Evolutionary conservation across 2,113 vertebrate genomes (phyloP).

Genomic region (Albula goreensis): DNA sequence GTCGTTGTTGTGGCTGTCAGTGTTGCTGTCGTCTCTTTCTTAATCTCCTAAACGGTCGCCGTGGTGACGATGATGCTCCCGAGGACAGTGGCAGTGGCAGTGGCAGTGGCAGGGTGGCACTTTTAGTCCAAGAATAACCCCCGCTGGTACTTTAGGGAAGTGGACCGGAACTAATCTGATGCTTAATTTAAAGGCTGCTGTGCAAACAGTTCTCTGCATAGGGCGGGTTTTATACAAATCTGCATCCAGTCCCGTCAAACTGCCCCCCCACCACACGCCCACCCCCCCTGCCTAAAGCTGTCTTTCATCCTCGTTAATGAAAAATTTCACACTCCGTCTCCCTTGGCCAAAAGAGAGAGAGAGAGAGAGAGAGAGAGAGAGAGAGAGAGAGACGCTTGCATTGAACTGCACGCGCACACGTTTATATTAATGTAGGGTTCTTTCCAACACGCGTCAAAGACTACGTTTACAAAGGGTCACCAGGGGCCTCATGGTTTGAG

Average conservation of each 20-base stretch:
- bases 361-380: neutral
- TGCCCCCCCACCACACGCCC: too few relatives aligned
- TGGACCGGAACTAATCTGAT: conserved; percentile 30
- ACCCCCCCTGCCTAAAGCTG: neutral
- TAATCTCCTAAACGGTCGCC: neutral
- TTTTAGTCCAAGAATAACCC: conserved; percentile 10
- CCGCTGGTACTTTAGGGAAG: neutral
- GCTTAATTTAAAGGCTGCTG: conserved; percentile 21
- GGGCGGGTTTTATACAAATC: neutral
- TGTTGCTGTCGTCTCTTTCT: conserved; percentile 28
- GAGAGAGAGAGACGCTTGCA: neutral
- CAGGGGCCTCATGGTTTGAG: neutral
- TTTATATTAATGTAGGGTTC: neutral
- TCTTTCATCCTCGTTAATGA: conserved; percentile 7
- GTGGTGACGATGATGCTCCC: neutral
- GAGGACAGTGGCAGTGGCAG: neutral
- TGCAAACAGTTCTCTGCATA: neutral
- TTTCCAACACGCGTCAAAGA: neutral
- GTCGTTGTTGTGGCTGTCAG: neutral
- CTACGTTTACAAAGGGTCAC: neutral
- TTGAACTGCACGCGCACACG: neutral
- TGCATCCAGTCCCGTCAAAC: neutral
- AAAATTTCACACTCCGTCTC: conserved; percentile 21
- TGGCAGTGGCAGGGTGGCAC: neutral
- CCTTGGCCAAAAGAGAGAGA: neutral